Evolutionary conservation across 2,113 vertebrate species (phyloP).

Genomic region (Mastomys coucha): DNA sequence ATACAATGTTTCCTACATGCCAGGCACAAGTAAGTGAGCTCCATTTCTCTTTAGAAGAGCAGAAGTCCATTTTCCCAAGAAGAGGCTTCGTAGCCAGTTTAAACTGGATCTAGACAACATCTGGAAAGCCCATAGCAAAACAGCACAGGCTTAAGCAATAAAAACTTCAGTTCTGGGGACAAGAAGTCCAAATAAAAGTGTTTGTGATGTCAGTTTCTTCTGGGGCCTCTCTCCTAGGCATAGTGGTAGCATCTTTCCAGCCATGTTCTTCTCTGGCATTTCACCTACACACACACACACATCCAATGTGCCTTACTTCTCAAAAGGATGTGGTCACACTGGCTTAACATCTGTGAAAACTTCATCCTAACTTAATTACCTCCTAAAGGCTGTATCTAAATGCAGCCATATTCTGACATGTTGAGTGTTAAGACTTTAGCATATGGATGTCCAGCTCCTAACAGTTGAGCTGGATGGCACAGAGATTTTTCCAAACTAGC

Average conservation of each 20-base stretch:
- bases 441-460: neutral
- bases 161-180: neutral
- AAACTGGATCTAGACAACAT: neutral
- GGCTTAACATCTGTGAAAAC: neutral
- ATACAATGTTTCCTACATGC: neutral
- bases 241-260: too few species aligned
- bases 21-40: neutral
- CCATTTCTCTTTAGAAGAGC: neutral
- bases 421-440: neutral
- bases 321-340: neutral
- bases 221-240: neutral
- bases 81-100: neutral
- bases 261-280: neutral
- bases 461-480: rapidly evolving
- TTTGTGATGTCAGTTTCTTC: neutral
- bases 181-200: neutral
- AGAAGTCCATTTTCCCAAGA: neutral
- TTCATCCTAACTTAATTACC: neutral
- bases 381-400: neutral
- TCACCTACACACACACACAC: neutral
- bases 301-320: neutral
- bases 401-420: neutral
- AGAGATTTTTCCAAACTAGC: neutral
- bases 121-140: neutral
- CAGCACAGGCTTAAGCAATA: neutral